Conservation (phyloP, 2,113 vertebrate genomes). For the Planiliza haematocheilus region DNA sequence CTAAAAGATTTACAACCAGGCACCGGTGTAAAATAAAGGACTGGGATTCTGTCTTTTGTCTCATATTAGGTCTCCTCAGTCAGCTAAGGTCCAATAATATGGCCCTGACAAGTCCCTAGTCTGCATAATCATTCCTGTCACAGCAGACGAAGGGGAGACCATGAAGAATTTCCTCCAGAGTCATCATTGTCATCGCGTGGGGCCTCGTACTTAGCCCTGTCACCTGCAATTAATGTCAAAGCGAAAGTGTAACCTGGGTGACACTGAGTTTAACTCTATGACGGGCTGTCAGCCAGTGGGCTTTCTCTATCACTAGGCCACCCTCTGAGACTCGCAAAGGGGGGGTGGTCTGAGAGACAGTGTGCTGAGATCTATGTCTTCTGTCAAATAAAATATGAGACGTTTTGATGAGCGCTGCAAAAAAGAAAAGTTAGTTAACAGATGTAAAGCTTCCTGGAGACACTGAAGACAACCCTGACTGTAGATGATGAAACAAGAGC, state of each 20-base stretch:
- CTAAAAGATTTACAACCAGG: not conserved
- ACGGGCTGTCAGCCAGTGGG: slow-evolving; percentile 65
- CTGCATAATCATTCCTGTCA: slow-evolving; percentile 77
- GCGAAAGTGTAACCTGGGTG: slow-evolving; percentile 60
- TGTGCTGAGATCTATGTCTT: not conserved
- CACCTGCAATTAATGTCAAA: slow-evolving; percentile 82
- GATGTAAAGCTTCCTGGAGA: not conserved
- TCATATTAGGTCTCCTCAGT: slow-evolving; percentile 13
- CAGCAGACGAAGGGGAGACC: slow-evolving; percentile 54
- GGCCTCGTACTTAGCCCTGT: slow-evolving; percentile 80
- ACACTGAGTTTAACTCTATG: slow-evolving; percentile 72
- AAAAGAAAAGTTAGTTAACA: not conserved
- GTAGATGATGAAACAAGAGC: no score
- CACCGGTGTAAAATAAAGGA: not conserved
- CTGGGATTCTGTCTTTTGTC: slow-evolving; percentile 17
- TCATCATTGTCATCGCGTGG: slow-evolving; percentile 75
- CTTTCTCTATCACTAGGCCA: slow-evolving; percentile 42
- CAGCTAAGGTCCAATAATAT: slow-evolving; percentile 35
- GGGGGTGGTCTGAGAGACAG: slow-evolving; percentile 26
- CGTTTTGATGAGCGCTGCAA: not conserved
- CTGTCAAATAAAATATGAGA: not conserved
- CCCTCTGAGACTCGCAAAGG: slow-evolving; percentile 36
- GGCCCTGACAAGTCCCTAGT: slow-evolving; percentile 60
- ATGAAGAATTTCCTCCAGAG: slow-evolving; percentile 78
- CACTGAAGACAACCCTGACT: no score